Conservation (phyloP, 37 sponge, comb jelly and placozoan species). For the Halisarca cf. caerulea region DNA sequence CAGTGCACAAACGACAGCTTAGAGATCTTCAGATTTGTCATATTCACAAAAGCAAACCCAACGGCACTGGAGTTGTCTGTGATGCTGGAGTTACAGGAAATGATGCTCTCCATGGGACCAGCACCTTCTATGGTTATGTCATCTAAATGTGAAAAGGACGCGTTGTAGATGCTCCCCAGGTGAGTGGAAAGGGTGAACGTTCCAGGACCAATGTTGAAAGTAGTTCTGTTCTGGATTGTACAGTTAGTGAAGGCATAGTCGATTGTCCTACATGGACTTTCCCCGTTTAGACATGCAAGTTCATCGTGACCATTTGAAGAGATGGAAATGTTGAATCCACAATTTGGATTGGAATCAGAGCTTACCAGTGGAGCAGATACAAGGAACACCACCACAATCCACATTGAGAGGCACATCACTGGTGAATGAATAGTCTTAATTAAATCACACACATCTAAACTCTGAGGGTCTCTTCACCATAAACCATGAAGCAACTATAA, state of each 20-base stretch:
- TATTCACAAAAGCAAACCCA: conserved; percentile 21
- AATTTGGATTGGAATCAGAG: background rate
- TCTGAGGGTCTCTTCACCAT: too few relatives aligned
- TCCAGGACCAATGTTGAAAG: conserved; percentile 1
- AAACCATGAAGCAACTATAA: too few relatives aligned
- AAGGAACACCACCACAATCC: background rate
- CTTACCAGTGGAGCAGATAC: background rate
- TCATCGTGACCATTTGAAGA: background rate
- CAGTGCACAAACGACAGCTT: background rate
- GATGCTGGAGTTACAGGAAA: background rate
- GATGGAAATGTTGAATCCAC: background rate
- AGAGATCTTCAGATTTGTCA: conserved; percentile 12
- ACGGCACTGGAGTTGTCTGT: background rate
- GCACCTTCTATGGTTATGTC: background rate
- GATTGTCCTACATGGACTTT: background rate
- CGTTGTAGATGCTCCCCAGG: background rate
- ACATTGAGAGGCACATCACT: background rate
- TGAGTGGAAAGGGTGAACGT: background rate
- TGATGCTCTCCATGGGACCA: background rate
- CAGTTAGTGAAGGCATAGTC: conserved; percentile 17
- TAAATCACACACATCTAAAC: too few relatives aligned
- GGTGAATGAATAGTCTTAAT: too few relatives aligned
- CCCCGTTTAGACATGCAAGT: background rate
- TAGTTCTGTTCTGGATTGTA: background rate
- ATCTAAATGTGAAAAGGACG: background rate